These are phyloP conservation scores for Tarsius wallacei DNA, from an alignment of 2,797 vertebrate genomes.

Conservation along the genomic window DNA sequence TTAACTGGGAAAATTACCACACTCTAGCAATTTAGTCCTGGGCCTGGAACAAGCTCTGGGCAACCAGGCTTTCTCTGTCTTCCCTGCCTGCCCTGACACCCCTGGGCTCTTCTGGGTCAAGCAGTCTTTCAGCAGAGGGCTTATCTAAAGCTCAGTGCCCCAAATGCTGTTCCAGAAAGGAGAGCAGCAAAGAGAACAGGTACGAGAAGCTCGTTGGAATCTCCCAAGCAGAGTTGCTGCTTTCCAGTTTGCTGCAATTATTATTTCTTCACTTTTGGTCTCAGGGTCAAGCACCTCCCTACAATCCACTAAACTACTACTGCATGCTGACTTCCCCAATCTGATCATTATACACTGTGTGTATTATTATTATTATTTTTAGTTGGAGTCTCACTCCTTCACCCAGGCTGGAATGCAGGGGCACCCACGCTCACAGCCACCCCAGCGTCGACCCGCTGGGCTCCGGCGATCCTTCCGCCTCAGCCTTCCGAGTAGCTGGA, in stretches of 20 bases:
- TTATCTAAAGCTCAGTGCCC: not conserved
- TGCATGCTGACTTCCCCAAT: no score
- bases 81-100: not conserved
- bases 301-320: no score
- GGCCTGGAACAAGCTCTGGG: not conserved
- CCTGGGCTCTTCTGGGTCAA: not conserved
- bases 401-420: no score
- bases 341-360: no score
- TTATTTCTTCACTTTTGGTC: not conserved
- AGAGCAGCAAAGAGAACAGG: not conserved
- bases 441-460: no score
- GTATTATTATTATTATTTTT: no score
- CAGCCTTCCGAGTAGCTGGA: no score
- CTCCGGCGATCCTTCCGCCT: no score
- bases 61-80: not conserved
- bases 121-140: not conserved
- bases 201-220: not conserved
- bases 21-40: no score
- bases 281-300: not conserved
- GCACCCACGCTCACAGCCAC: no score
- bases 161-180: not conserved
- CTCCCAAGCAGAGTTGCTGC: not conserved
- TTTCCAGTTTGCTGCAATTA: not conserved
- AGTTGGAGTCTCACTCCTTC: no score
- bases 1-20: not conserved